Evolutionary conservation across 2,113 vertebrate genomes (phyloP).

Genomic region (Hippopotamus amphibius): DNA sequence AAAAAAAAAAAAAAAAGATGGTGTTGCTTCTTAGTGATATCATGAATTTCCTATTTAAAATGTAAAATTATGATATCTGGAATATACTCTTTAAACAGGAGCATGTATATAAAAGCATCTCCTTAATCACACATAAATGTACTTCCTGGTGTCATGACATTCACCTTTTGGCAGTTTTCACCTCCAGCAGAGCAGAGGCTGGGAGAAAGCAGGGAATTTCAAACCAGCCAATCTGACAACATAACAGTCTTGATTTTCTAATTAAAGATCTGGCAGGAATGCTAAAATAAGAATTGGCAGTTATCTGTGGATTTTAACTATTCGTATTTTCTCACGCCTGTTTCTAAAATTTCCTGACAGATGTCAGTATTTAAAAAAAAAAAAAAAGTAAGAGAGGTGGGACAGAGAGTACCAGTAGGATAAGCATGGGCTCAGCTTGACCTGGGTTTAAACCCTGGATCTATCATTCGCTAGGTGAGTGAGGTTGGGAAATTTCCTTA

Average conservation of each 20-base stretch:
- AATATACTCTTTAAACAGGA: constrained; percentile 1
- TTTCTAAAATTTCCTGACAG: constrained; percentile 14
- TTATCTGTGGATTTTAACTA: constrained; percentile 51
- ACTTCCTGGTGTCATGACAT: background rate
- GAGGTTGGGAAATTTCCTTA: background rate
- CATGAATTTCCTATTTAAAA: background rate
- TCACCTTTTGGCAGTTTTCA: background rate
- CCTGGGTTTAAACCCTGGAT: background rate
- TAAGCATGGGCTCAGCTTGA: background rate
- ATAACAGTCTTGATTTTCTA: constrained; percentile 14
- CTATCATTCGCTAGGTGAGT: background rate
- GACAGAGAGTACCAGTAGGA: background rate
- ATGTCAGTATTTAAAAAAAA: background rate
- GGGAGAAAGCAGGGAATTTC: background rate
- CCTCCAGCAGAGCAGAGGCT: background rate
- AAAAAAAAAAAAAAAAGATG: background rate
- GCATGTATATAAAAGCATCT: background rate
- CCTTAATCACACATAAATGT: background rate
- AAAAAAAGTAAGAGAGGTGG: background rate
- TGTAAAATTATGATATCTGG: background rate
- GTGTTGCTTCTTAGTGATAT: background rate
- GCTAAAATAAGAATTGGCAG: constrained; percentile 46
- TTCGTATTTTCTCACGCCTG: background rate
- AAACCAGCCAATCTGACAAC: background rate
- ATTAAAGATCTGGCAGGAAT: constrained; percentile 57